Evolutionary conservation across 2,797 vertebrate genomes (phyloP).

Genomic region (Eidolon dupreanum): DNA sequence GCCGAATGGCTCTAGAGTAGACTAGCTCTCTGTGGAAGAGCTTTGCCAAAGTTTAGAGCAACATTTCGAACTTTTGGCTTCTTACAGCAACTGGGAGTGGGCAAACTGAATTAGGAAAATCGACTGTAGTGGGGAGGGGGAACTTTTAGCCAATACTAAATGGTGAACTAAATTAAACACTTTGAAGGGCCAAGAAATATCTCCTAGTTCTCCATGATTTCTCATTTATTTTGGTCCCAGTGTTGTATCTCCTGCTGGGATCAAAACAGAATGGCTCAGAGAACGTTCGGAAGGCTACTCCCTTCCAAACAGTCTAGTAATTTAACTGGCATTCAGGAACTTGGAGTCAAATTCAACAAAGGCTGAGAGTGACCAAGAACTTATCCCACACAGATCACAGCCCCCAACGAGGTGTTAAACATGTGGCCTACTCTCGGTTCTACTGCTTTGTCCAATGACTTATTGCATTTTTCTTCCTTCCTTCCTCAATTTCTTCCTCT

Average conservation of each 20-base stretch:
- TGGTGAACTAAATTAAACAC: slow-evolving; percentile 59
- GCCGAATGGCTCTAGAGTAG: slow-evolving; percentile 47
- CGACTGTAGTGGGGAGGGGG: slow-evolving; percentile 25
- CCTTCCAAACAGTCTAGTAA: background rate
- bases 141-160: slow-evolving; percentile 31
- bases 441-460: background rate
- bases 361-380: slow-evolving; percentile 40
- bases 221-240: slow-evolving; percentile 57
- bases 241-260: slow-evolving; percentile 43
- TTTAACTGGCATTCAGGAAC: slow-evolving; percentile 51
- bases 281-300: slow-evolving; percentile 35
- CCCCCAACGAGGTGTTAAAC: slow-evolving; percentile 48
- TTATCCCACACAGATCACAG: slow-evolving; percentile 57
- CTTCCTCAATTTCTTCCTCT: slow-evolving; percentile 51
- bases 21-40: slow-evolving; percentile 23
- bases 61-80: slow-evolving; percentile 70
- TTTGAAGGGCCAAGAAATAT: slow-evolving; percentile 51
- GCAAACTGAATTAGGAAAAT: slow-evolving; percentile 66
- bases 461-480: background rate
- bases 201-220: slow-evolving; percentile 52
- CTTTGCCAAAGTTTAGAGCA: slow-evolving; percentile 57
- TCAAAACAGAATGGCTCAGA: slow-evolving; percentile 51
- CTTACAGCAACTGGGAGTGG: slow-evolving; percentile 47
- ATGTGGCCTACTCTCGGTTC: slow-evolving; percentile 3
- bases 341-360: slow-evolving; percentile 49